These are phyloP conservation scores for Laticauda colubrina DNA, from an alignment of 2,113 vertebrate genomes.

Conservation along the genomic window DNA sequence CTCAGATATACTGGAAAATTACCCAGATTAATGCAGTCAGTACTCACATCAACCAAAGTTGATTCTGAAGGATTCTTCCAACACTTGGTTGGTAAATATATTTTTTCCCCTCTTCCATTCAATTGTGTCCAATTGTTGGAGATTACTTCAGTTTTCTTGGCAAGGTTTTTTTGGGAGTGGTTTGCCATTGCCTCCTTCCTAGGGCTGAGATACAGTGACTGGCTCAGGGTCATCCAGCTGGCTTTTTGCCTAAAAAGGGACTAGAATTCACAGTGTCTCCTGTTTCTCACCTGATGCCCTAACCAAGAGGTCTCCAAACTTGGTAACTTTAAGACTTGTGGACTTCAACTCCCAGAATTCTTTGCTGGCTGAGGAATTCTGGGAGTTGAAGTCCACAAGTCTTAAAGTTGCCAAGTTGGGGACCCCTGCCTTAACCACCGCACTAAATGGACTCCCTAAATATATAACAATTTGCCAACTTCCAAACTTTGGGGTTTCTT, in stretches of 20 bases:
- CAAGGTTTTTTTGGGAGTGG: too few relatives aligned
- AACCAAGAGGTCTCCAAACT: too few relatives aligned
- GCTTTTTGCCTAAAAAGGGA: too few relatives aligned
- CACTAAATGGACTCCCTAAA: too few relatives aligned
- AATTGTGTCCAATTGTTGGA: not conserved
- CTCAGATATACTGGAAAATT: not conserved
- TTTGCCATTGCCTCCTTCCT: too few relatives aligned
- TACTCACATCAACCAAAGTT: not conserved
- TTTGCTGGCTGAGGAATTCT: too few relatives aligned
- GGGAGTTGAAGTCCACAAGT: too few relatives aligned
- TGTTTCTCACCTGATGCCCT: not conserved
- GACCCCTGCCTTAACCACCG: not conserved
- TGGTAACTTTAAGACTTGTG: too few relatives aligned
- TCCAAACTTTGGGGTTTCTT: not conserved
- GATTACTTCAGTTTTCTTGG: not conserved
- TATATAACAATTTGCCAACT: not conserved
- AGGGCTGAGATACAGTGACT: too few relatives aligned
- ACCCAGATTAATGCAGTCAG: not conserved
- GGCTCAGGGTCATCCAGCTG: too few relatives aligned
- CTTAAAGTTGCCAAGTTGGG: too few relatives aligned
- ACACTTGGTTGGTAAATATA: not conserved
- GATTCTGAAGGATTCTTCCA: not conserved
- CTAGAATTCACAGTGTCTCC: not conserved
- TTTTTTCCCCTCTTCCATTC: not conserved
- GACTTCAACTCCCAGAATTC: too few relatives aligned